Percentiles rank a stretch among this genome's conserved stretches.
Conservation (phyloP, 2,113 vertebrate genomes). For the Donacobius atricapilla region DNA sequence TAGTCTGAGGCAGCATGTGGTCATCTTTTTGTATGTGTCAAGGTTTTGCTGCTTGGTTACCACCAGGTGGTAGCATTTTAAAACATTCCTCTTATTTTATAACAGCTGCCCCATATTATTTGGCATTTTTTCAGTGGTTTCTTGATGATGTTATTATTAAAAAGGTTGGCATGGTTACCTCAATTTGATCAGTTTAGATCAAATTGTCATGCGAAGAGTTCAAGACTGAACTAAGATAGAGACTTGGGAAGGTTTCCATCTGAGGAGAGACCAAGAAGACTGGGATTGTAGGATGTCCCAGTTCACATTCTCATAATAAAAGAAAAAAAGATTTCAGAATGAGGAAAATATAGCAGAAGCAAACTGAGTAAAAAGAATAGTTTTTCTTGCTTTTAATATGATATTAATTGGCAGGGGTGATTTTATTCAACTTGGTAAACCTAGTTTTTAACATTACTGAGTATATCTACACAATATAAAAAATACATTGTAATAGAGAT, state of each 20-base stretch:
- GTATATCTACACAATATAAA: background rate
- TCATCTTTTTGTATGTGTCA: background rate
- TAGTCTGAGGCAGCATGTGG: background rate
- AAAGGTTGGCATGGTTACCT: slow-evolving; percentile 20
- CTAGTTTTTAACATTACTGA: background rate
- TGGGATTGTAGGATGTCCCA: background rate
- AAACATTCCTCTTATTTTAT: slow-evolving; percentile 2
- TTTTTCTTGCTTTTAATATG: background rate
- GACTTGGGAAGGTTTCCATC: background rate
- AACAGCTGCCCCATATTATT: background rate
- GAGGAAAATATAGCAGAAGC: background rate
- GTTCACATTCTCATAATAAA: background rate
- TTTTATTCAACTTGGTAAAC: background rate
- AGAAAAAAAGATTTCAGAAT: background rate
- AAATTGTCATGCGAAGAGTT: background rate
- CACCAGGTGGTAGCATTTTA: slow-evolving; percentile 69
- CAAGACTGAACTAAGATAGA: background rate
- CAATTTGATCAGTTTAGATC: background rate
- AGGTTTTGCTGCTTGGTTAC: background rate
- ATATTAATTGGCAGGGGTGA: background rate
- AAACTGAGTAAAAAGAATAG: background rate
- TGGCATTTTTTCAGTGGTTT: background rate
- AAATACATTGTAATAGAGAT: background rate
- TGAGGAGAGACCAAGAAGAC: background rate
- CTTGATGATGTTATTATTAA: background rate